Percentiles rank a stretch among this genome's conserved stretches.
Evolutionary conservation across 2,888 invertebrate species (phyloP).

Genomic region (Leptothorax acervorum): DNA sequence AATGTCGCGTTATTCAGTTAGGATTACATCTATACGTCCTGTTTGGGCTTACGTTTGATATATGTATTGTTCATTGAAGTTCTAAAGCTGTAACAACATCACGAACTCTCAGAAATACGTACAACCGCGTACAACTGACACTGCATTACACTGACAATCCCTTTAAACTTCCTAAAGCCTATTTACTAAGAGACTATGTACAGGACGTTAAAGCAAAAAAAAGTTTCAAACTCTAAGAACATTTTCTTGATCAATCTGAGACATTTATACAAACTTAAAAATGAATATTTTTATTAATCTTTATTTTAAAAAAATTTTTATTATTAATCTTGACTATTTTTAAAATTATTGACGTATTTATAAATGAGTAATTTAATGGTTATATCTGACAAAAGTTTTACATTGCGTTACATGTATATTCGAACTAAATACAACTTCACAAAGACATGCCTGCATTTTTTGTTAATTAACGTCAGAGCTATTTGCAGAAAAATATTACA

Average conservation of each 20-base stretch:
- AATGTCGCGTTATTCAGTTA: background rate
- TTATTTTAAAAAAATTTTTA: background rate
- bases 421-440: background rate
- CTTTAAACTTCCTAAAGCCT: conserved; percentile 24
- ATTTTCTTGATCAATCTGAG: background rate
- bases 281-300: background rate
- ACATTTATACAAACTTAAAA: background rate
- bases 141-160: background rate
- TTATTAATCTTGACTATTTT: background rate
- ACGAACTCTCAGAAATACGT: background rate
- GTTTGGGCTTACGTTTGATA: background rate
- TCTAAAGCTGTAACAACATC: conserved; percentile 25
- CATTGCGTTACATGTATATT: background rate
- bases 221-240: background rate
- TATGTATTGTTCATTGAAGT: conserved; percentile 3
- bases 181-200: background rate
- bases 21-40: conserved; percentile 18
- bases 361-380: background rate
- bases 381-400: background rate
- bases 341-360: background rate
- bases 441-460: background rate
- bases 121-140: background rate
- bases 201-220: background rate
- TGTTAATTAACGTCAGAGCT: background rate
- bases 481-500: background rate